A percentile compares a stretch with the other conserved stretches of the same genome.
phyloP scores from a whole-genome alignment of 2,113 vertebrate genomes.

The Erythrolamprus reginae region DNA sequence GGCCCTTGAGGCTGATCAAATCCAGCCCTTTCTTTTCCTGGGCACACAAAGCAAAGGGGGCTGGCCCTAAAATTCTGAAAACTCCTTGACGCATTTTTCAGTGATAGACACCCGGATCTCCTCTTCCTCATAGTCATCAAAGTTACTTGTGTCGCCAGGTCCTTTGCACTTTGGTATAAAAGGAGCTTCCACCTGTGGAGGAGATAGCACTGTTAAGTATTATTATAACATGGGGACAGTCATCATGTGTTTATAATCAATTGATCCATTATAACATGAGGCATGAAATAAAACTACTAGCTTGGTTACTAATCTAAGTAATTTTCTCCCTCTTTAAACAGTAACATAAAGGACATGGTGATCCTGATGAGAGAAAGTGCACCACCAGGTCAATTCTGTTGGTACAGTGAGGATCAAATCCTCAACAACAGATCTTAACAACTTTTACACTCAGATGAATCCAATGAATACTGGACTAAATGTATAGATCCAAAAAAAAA shows the following conservation, averaged over 20 bases:
- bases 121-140: conserved; percentile 92
- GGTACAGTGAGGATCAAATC: neutral
- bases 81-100: conserved; percentile 91
- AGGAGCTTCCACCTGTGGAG: conserved; percentile 81
- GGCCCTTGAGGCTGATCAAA: conserved; percentile 34
- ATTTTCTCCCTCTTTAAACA: neutral
- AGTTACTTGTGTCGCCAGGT: conserved; percentile 91
- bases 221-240: neutral
- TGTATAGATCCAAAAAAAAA: neutral
- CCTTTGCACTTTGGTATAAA: conserved; percentile 93
- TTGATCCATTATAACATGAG: neutral
- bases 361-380: neutral
- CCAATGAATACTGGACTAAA: neutral
- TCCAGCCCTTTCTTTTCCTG: conserved; percentile 29
- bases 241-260: neutral
- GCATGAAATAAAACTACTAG: neutral
- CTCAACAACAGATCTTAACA: neutral
- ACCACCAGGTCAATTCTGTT: neutral
- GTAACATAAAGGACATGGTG: neutral
- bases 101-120: conserved; percentile 86
- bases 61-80: conserved; percentile 83
- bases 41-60: conserved; percentile 35
- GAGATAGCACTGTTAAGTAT: neutral
- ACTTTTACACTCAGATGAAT: neutral
- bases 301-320: neutral